phyloP scores from a whole-genome alignment of 1,140 invertebrate genomes.

The Periplaneta americana region DNA sequence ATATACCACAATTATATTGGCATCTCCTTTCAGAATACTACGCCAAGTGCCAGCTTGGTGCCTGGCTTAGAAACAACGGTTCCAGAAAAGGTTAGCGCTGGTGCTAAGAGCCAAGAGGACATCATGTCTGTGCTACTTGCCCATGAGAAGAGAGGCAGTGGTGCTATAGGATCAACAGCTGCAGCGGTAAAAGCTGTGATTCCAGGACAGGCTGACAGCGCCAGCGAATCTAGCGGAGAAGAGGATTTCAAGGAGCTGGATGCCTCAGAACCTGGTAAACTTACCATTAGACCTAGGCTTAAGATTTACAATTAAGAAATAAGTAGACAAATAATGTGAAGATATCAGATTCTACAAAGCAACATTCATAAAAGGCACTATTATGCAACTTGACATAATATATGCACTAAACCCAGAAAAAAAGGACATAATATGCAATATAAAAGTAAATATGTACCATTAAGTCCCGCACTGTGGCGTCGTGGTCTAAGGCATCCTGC shows the following conservation, averaged over 20 bases:
- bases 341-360: too few relatives aligned
- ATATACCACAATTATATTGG: too few relatives aligned
- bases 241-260: constrained; percentile 52
- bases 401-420: too few relatives aligned
- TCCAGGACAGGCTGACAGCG: constrained; percentile 36
- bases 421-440: too few relatives aligned
- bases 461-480: too few relatives aligned
- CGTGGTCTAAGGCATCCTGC: too few relatives aligned
- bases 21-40: constrained; percentile 35
- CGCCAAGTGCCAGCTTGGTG: neutral
- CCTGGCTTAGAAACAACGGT: neutral
- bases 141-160: constrained; percentile 74
- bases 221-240: constrained; percentile 70
- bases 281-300: too few relatives aligned
- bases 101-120: constrained; percentile 68
- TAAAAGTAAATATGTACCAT: too few relatives aligned
- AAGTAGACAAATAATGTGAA: too few relatives aligned
- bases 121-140: constrained; percentile 88
- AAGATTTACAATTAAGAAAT: too few relatives aligned
- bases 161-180: constrained; percentile 20
- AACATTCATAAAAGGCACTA: too few relatives aligned
- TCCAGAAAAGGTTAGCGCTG: neutral
- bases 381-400: too few relatives aligned
- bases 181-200: constrained; percentile 22
- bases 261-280: constrained; percentile 44